These are phyloP conservation scores for Lasiommata megera DNA, from an alignment of 2,888 invertebrate genomes.

Conservation along the genomic window DNA sequence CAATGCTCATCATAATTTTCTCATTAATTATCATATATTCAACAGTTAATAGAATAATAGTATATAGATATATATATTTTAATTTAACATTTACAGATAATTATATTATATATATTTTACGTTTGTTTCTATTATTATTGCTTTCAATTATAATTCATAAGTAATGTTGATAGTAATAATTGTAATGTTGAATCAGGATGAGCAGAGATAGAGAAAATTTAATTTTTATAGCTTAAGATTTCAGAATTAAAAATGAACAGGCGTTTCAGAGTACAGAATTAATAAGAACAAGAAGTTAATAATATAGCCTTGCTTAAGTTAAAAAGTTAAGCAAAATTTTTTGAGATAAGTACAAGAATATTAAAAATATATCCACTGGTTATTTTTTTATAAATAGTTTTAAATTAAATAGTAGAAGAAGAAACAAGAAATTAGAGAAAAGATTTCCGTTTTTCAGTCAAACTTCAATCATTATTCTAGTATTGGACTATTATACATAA, in stretches of 20 bases:
- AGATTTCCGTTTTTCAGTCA: not conserved
- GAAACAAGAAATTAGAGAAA: not conserved
- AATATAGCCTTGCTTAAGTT: not conserved
- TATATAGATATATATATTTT: slow-evolving; percentile 22
- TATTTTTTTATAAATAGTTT: not conserved
- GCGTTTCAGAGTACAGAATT: slow-evolving; percentile 58
- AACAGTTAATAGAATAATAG: slow-evolving; percentile 36
- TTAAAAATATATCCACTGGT: not conserved
- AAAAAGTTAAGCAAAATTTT: not conserved
- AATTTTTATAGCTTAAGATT: slow-evolving; percentile 32
- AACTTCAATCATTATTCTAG: slow-evolving; percentile 1
- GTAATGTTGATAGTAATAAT: slow-evolving; percentile 19
- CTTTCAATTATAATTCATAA: slow-evolving; percentile 33
- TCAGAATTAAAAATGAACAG: slow-evolving; percentile 39
- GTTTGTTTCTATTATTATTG: slow-evolving; percentile 34
- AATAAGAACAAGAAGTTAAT: not conserved
- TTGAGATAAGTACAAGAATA: not conserved
- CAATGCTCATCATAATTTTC: slow-evolving; percentile 69
- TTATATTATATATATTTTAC: slow-evolving; percentile 26
- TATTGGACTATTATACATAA: slow-evolving; percentile 6
- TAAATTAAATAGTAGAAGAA: not conserved
- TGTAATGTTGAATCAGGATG: slow-evolving; percentile 58
- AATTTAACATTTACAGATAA: slow-evolving; percentile 34
- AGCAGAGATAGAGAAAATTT: slow-evolving; percentile 57
- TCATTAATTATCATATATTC: slow-evolving; percentile 31